Conservation (phyloP, 2,797 vertebrate genomes). For the Sebastes oblongus region DNA sequence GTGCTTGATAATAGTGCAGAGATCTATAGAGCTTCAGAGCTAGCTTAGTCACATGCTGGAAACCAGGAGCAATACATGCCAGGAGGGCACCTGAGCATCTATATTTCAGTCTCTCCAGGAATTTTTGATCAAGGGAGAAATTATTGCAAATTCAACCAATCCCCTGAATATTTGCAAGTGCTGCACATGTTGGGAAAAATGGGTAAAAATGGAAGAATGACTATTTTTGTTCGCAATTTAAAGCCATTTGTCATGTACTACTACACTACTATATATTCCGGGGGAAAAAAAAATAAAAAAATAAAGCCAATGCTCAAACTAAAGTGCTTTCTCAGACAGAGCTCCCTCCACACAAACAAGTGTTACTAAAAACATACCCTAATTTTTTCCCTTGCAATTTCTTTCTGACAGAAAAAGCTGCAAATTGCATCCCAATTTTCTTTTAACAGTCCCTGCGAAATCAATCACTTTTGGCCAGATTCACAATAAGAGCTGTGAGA, state of each 20-base stretch:
- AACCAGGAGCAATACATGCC: not conserved
- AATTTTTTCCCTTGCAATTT: not conserved
- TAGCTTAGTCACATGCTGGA: not conserved
- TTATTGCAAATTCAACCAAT: not conserved
- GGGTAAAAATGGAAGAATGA: not conserved
- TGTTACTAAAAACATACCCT: not conserved
- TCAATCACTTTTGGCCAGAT: not conserved
- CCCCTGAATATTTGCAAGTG: not conserved
- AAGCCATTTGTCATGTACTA: not conserved
- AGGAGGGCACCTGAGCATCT: not conserved
- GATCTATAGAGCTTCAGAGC: not conserved
- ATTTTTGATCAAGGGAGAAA: not conserved
- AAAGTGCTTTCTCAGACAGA: not conserved
- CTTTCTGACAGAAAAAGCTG: not conserved
- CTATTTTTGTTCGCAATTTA: not conserved
- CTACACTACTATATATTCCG: not conserved
- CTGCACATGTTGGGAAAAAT: not conserved
- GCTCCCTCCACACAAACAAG: not conserved
- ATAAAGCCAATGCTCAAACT: not conserved
- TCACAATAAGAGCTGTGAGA: not conserved
- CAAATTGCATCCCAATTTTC: not conserved
- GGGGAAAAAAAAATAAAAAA: not conserved
- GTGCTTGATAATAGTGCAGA: not conserved
- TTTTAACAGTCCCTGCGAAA: not conserved
- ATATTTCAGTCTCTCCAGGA: not conserved